Percentiles rank a stretch among this genome's conserved stretches.
These are phyloP conservation scores for Papilio helenus DNA, from an alignment of 1,140 invertebrate genomes.

Conservation along the genomic window DNA sequence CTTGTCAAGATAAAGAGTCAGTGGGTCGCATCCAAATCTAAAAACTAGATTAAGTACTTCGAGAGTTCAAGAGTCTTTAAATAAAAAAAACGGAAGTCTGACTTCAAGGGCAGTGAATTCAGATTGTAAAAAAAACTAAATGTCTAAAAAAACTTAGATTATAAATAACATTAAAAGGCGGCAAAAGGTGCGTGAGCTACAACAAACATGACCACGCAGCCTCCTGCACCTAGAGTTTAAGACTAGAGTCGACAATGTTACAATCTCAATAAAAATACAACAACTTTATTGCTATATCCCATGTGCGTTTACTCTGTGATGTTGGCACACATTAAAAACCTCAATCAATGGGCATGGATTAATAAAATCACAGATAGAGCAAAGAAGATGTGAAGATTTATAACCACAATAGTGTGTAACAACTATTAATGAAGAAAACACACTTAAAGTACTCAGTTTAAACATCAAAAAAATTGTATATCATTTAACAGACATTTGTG, in stretches of 20 bases:
- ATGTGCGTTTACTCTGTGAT: constrained; percentile 51
- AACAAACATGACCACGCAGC: constrained; percentile 35
- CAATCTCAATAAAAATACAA: constrained; percentile 64
- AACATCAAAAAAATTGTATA: background rate
- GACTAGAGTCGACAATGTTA: constrained; percentile 71
- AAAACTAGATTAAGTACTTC: constrained; percentile 74
- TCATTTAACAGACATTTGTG: background rate
- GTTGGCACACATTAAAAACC: constrained; percentile 14
- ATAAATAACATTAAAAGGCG: constrained; percentile 56
- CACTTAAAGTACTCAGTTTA: background rate
- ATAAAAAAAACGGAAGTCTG: constrained; percentile 54
- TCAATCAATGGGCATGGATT: constrained; percentile 6
- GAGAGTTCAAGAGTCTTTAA: constrained; percentile 48
- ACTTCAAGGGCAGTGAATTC: constrained; percentile 65
- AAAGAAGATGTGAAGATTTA: background rate
- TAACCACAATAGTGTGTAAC: background rate
- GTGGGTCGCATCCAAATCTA: constrained; percentile 63
- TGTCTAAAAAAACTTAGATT: constrained; percentile 64
- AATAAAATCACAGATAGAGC: constrained; percentile 22
- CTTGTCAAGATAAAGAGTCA: constrained; percentile 49
- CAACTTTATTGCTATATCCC: constrained; percentile 46
- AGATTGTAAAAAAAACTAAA: constrained; percentile 63
- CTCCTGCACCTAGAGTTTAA: constrained; percentile 47
- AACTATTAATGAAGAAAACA: background rate
- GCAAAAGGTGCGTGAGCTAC: constrained; percentile 49